phyloP scores from a whole-genome alignment of 2,113 vertebrate genomes.

The Prunella fulvescens region DNA sequence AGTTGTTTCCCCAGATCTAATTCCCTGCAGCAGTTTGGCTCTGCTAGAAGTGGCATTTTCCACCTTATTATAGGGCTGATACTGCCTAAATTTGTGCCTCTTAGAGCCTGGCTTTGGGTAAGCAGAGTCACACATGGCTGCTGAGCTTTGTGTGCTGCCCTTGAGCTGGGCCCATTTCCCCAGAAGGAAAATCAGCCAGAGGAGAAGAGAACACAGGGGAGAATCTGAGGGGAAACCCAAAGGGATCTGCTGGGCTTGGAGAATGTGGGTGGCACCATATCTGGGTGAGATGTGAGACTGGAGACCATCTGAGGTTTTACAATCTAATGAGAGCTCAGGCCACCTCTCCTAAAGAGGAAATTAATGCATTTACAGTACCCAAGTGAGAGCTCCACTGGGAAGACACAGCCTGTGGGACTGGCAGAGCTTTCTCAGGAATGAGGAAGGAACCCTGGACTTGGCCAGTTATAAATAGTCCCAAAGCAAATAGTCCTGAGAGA shows the following conservation, averaged over 20 bases:
- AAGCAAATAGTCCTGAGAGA: background rate
- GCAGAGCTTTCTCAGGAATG: background rate
- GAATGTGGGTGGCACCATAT: fast-evolving
- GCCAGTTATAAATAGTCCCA: background rate
- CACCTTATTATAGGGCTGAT: background rate
- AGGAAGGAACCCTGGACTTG: background rate
- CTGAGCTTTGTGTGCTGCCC: background rate
- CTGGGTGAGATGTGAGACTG: background rate
- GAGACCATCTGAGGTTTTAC: background rate
- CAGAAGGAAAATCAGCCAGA: background rate
- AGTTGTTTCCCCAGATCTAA: background rate
- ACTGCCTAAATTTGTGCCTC: background rate
- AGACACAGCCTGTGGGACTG: background rate
- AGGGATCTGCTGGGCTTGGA: background rate
- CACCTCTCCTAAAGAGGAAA: background rate
- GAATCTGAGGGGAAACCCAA: background rate
- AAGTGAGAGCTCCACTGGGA: background rate
- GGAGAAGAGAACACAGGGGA: background rate
- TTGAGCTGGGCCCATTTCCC: background rate
- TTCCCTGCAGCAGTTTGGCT: background rate
- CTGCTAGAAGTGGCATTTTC: background rate
- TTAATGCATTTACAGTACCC: background rate
- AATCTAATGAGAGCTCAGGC: background rate
- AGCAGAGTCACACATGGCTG: background rate
- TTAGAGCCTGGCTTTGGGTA: background rate